A percentile compares a stretch with the other conserved stretches of the same genome.
These are phyloP conservation scores for Galerucella calmariensis DNA, from an alignment of 2,888 invertebrate genomes.

Conservation along the genomic window DNA sequence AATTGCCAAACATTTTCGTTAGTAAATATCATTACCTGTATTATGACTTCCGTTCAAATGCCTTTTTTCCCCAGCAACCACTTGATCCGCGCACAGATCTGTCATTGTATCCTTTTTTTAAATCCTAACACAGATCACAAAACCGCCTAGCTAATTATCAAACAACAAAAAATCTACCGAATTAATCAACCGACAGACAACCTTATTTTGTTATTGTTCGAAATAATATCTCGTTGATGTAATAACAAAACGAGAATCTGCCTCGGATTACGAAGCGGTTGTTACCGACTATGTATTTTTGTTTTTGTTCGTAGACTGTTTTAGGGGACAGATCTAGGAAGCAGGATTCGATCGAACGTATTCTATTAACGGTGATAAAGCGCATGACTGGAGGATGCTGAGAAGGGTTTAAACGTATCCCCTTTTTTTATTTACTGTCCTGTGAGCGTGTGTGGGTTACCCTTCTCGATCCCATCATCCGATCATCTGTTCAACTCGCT, in stretches of 20 bases:
- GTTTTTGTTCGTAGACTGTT: slow-evolving; percentile 29
- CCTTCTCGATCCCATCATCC: background rate
- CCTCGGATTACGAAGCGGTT: slow-evolving; percentile 22
- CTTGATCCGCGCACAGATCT: slow-evolving; percentile 40
- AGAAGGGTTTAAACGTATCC: background rate
- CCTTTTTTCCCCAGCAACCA: slow-evolving; percentile 33
- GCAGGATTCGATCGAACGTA: slow-evolving; percentile 42
- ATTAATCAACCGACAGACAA: slow-evolving; percentile 37
- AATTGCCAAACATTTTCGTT: too few relatives aligned
- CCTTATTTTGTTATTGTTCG: slow-evolving; percentile 39
- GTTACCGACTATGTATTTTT: slow-evolving; percentile 34
- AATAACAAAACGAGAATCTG: slow-evolving; percentile 21
- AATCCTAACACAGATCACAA: slow-evolving; percentile 15
- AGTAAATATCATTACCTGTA: slow-evolving; percentile 30
- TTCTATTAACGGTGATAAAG: slow-evolving; percentile 21
- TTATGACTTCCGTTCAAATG: slow-evolving; percentile 37
- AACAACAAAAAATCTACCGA: slow-evolving; percentile 28
- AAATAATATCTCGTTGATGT: slow-evolving; percentile 24
- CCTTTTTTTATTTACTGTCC: background rate
- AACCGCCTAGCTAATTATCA: slow-evolving; percentile 3
- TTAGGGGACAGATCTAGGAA: slow-evolving; percentile 23
- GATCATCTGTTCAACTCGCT: background rate
- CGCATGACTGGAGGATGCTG: slow-evolving; percentile 33
- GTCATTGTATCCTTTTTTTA: slow-evolving; percentile 35
- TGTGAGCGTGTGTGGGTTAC: background rate